Evolutionary conservation across 1,140 invertebrate species (phyloP).

Genomic region (Lethrus apterus): DNA sequence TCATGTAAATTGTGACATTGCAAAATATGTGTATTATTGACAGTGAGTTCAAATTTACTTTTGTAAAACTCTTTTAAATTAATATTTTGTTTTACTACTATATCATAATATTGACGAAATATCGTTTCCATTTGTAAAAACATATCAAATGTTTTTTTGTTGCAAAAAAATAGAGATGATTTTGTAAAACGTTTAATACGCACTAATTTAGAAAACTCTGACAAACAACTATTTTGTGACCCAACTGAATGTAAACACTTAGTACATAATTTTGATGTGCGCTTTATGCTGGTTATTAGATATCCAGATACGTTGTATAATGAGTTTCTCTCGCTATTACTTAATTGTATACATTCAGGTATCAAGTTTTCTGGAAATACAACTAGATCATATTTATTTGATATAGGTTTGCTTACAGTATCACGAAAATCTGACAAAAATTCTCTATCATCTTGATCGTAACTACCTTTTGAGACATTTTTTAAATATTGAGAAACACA

Average conservation of each 20-base stretch:
- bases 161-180: slow-evolving; percentile 7
- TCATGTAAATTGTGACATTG: too few relatives aligned
- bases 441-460: slow-evolving; percentile 18
- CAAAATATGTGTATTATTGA: too few relatives aligned
- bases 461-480: slow-evolving; percentile 20
- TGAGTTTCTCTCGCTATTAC: neutral
- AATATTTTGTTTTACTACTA: neutral
- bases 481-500: slow-evolving; percentile 21
- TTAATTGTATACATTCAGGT: neutral
- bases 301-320: slow-evolving; percentile 4
- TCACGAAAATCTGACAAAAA: slow-evolving; percentile 18
- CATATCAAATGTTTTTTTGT: neutral
- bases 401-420: neutral
- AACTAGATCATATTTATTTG: neutral
- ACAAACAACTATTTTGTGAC: neutral
- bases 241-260: neutral
- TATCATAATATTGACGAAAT: neutral
- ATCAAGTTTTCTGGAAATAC: neutral
- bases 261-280: neutral
- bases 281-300: neutral
- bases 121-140: neutral
- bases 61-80: too few relatives aligned
- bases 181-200: slow-evolving; percentile 6
- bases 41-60: too few relatives aligned
- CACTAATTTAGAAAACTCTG: neutral